Base-by-base conservation (phyloP, 2,113 vertebrate species). In the Oreochromis aureus region DNA sequence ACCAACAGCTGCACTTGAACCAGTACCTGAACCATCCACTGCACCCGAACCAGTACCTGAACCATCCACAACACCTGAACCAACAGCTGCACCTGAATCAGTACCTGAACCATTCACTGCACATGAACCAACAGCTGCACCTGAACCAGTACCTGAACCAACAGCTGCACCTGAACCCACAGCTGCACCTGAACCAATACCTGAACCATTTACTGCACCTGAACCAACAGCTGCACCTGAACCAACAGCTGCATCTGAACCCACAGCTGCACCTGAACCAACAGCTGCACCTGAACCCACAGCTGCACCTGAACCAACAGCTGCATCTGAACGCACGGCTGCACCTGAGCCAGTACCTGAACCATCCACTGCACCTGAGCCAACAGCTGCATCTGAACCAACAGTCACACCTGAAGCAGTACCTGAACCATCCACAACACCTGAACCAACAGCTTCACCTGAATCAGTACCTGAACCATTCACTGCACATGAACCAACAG, bases 241-340 rank as follows among this genome's bases (percentile, higher is more conserved):
- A 53, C 1, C 58, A 6, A 5, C 1, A 5, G 0, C 1, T 5
- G 1, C 6, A 59, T 1, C 6, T 7, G 12, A 59, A 30, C 1
- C 58, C n/a, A n/a, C n/a, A n/a, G n/a, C n/a, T 7, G 3, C 0
- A 56, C 0, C 15, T 48, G 1, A 48, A 48, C 1, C 30, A 5
- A 2, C 30, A 5, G 2, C 51, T 3, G 0, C 0, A 44, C 0
- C 3, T 10, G 15, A 61, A 34, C 2, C 3, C 2, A 5, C 0
- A 3, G 0, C 7, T 22, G 1, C 6, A 56, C 7, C 34, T 6
- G 10, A 6, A 0, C 0, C 10, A 2, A 4, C 10, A 6, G 1
- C 19, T 16, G 24, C 1, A 59, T 0, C 56, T 59, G 24, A 59
- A 5, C 7, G 7, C 0, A 9, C 0, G 0, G 0, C 7, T 59